These are phyloP conservation scores for Microtus oregoni DNA, from an alignment of 2,113 vertebrate species.

Conservation along the genomic window DNA sequence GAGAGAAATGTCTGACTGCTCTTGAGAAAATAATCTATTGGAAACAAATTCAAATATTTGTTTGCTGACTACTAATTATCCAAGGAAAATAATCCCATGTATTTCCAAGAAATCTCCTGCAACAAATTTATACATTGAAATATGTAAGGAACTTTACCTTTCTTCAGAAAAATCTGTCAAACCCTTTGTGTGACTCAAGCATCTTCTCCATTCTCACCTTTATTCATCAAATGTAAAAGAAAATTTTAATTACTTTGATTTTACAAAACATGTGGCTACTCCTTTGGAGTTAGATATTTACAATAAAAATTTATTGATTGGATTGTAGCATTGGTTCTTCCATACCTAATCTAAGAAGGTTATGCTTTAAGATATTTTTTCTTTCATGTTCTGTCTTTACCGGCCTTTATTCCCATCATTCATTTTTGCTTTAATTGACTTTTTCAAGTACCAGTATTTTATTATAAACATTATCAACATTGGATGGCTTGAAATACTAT, in stretches of 20 bases:
- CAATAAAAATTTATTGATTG: background rate
- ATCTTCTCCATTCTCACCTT: background rate
- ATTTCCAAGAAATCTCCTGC: too few relatives aligned
- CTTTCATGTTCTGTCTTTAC: background rate
- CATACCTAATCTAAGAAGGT: background rate
- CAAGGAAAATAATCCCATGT: too few relatives aligned
- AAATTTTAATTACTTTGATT: background rate
- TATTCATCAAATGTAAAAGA: background rate
- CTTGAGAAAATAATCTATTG: too few relatives aligned
- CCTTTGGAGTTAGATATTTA: background rate
- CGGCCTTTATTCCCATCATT: background rate
- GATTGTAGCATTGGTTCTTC: background rate
- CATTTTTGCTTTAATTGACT: background rate
- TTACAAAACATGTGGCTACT: background rate
- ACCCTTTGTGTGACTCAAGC: background rate
- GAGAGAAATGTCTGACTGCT: too few relatives aligned
- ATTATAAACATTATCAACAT: conserved; percentile 55
- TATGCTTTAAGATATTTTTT: background rate
- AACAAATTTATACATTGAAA: too few relatives aligned
- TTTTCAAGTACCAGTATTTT: conserved; percentile 61
- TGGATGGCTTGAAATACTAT: conserved; percentile 2
- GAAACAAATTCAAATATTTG: too few relatives aligned
- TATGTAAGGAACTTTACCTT: background rate
- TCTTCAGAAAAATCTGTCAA: background rate
- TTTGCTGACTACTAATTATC: too few relatives aligned